Conservation (phyloP, 2,888 invertebrate genomes). For the Xestia xanthographa region DNA sequence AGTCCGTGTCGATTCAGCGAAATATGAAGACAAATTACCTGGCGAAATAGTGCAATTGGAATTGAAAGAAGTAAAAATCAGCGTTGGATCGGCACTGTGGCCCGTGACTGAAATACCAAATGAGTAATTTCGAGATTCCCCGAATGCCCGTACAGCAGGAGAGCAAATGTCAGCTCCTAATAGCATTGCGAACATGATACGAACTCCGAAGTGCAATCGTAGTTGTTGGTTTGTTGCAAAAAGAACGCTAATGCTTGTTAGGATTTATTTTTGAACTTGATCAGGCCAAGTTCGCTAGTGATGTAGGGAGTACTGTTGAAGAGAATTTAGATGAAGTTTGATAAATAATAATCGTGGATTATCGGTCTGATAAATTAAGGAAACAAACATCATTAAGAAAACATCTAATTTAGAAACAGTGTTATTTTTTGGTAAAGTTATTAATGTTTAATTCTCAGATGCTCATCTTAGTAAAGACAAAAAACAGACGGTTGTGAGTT, state of each 20-base stretch:
- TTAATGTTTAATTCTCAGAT: neutral
- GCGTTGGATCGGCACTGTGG: constrained; percentile 82
- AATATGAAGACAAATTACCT: constrained; percentile 86
- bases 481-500: constrained; percentile 14
- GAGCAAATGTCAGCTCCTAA: constrained; percentile 88
- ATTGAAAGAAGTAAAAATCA: constrained; percentile 90
- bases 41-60: constrained; percentile 88
- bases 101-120: constrained; percentile 89
- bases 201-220: constrained; percentile 81
- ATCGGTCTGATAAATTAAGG: neutral
- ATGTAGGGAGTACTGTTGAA: constrained; percentile 8
- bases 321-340: constrained; percentile 6
- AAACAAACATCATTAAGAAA: neutral
- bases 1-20: constrained; percentile 66
- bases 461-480: neutral
- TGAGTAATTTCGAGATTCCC: constrained; percentile 89
- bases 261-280: constrained; percentile 65
- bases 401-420: neutral
- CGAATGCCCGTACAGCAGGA: constrained; percentile 82
- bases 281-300: constrained; percentile 38
- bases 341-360: constrained; percentile 6
- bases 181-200: constrained; percentile 86
- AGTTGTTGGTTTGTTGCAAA: constrained; percentile 80
- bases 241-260: constrained; percentile 69
- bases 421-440: neutral